Conservation (phyloP, 2,113 vertebrate species). For the Brachyhypopomus gauderio region DNA sequence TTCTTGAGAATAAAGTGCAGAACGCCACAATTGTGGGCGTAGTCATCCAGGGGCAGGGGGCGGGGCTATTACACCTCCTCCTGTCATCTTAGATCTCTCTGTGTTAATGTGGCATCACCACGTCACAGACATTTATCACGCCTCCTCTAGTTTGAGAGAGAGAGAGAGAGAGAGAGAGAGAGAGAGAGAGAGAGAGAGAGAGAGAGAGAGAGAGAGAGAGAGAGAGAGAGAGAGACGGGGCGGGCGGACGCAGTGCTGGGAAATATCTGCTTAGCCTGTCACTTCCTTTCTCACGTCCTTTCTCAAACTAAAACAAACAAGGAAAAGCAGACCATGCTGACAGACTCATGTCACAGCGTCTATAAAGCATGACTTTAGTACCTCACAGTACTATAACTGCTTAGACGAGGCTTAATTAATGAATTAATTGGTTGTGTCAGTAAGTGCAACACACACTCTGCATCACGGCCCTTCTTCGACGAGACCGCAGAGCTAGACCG, state of each 20-base stretch:
- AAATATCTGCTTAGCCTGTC: conserved; percentile 71
- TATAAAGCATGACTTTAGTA: conserved; percentile 63
- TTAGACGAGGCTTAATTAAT: conserved; percentile 70
- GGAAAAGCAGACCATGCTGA: conserved; percentile 60
- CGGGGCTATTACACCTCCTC: conserved; percentile 58
- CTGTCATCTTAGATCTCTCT: conserved; percentile 65
- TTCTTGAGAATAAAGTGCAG: conserved; percentile 4
- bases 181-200: neutral
- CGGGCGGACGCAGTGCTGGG: conserved; percentile 71
- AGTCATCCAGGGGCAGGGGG: conserved; percentile 22
- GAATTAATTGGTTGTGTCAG: conserved; percentile 78
- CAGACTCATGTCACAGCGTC: conserved; percentile 69
- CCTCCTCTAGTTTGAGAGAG: conserved; percentile 50
- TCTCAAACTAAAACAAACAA: conserved; percentile 63
- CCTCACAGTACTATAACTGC: conserved; percentile 60
- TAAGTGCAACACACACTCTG: conserved; percentile 47
- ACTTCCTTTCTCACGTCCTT: conserved; percentile 58
- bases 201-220: neutral
- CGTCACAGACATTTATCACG: conserved; percentile 74
- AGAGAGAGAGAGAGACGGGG: neutral
- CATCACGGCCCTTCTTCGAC: neutral
- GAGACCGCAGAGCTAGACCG: neutral
- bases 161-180: neutral
- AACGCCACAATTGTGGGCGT: conserved; percentile 38
- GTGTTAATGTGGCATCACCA: conserved; percentile 59